phyloP scores from a whole-genome alignment of 2,888 invertebrate species.

The Acronicta aceris region DNA sequence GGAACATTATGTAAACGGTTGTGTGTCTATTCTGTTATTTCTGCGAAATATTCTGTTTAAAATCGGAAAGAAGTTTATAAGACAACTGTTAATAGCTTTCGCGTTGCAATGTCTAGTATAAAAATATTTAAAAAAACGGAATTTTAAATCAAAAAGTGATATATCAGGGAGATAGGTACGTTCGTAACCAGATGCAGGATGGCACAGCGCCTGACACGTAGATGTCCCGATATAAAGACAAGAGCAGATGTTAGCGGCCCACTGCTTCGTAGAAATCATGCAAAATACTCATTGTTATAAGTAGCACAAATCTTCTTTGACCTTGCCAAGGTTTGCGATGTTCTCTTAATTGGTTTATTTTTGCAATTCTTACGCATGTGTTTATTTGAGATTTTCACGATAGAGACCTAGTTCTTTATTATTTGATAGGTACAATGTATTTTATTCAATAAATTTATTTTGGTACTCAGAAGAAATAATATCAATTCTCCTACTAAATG shows the following conservation, averaged over 20 bases:
- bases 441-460: neutral
- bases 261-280: constrained; percentile 69
- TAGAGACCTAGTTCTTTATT: constrained; percentile 12
- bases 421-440: neutral
- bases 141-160: constrained; percentile 50
- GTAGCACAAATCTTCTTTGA: constrained; percentile 65
- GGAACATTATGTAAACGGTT: constrained; percentile 25
- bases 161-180: constrained; percentile 43
- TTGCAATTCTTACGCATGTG: constrained; percentile 35
- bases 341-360: constrained; percentile 66
- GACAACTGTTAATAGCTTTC: constrained; percentile 26
- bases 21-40: constrained; percentile 24
- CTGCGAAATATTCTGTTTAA: constrained; percentile 14
- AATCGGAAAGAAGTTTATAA: constrained; percentile 31
- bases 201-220: constrained; percentile 69
- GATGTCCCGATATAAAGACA: constrained; percentile 81
- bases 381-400: constrained; percentile 16
- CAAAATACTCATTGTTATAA: constrained; percentile 71
- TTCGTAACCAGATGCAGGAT: constrained; percentile 46
- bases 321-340: constrained; percentile 71
- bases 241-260: constrained; percentile 76
- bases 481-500: neutral
- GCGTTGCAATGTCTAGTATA: constrained; percentile 22
- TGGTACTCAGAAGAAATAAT: too few species aligned
- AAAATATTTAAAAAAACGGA: constrained; percentile 23